A percentile compares a stretch with the other conserved stretches of the same genome.
phyloP scores from a whole-genome alignment of 2,113 vertebrate genomes.

The Nicator chloris region DNA sequence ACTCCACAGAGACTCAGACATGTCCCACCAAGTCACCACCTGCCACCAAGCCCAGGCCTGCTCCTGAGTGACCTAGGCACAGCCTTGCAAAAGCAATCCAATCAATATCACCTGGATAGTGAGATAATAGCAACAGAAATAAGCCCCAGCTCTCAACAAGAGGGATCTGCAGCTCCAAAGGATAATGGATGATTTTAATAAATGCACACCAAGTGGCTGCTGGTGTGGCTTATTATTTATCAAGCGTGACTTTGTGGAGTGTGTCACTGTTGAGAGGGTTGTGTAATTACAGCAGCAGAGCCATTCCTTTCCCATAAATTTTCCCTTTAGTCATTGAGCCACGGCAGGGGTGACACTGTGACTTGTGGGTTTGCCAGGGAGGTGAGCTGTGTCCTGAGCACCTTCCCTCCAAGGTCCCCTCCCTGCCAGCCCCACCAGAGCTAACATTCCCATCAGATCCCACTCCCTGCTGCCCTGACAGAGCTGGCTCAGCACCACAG shows the following conservation, averaged over 20 bases:
- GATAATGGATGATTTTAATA: slow-evolving; percentile 14
- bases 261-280: not conserved
- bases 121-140: not conserved
- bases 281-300: slow-evolving; percentile 43
- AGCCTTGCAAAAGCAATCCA: not conserved
- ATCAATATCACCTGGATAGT: not conserved
- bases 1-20: not conserved
- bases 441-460: not conserved
- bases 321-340: not conserved
- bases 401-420: not conserved
- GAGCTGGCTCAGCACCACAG: not conserved
- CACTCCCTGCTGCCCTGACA: not conserved
- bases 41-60: not conserved
- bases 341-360: not conserved
- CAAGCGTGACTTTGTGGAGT: not conserved
- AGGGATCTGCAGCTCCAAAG: not conserved
- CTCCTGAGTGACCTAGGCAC: not conserved
- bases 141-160: not conserved
- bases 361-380: not conserved
- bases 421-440: not conserved
- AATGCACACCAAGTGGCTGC: not conserved
- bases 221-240: slow-evolving; percentile 54
- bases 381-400: not conserved
- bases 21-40: too few species aligned
- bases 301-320: not conserved